A percentile compares a stretch with the other conserved stretches of the same genome.
phyloP scores from a whole-genome alignment of 2,797 vertebrate genomes.

The Myotis pilosus region DNA sequence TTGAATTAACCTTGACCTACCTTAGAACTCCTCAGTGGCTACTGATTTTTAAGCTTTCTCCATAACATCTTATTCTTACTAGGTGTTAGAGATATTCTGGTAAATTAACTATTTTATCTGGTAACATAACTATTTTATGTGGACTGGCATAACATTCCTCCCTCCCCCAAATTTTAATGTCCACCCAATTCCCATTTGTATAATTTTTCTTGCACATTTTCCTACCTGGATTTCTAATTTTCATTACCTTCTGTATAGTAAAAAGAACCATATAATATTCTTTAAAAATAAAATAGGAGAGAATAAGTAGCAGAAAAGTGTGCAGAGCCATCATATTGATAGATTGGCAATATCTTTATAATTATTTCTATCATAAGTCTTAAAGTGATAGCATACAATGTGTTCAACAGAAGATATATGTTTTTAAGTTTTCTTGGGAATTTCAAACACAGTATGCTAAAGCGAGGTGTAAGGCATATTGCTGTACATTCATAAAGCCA shows the following conservation, averaged over 20 bases:
- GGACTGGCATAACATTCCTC: background rate
- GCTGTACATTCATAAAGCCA: slow-evolving; percentile 36
- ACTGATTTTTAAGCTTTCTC: background rate
- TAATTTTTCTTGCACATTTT: background rate
- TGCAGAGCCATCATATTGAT: slow-evolving; percentile 51
- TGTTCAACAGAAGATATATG: slow-evolving; percentile 20
- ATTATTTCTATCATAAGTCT: slow-evolving; percentile 73
- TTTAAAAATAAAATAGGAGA: slow-evolving; percentile 36
- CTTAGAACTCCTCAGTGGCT: background rate
- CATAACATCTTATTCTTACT: background rate
- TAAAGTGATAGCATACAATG: slow-evolving; percentile 12
- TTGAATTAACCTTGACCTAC: slow-evolving; percentile 35
- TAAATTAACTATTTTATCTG: slow-evolving; percentile 35
- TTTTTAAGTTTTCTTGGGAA: slow-evolving; percentile 54
- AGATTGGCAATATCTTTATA: slow-evolving; percentile 63
- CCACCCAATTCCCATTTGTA: background rate
- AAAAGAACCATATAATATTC: slow-evolving; percentile 23
- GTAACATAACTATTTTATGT: background rate
- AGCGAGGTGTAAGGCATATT: background rate
- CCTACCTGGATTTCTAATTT: slow-evolving; percentile 38
- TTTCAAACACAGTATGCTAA: slow-evolving; percentile 29
- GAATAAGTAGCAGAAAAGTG: slow-evolving; percentile 20
- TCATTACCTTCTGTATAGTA: background rate
- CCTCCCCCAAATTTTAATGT: background rate
- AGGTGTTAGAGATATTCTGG: background rate